Conservation (phyloP, 1,140 invertebrate species). For the Galleria mellonella region DNA sequence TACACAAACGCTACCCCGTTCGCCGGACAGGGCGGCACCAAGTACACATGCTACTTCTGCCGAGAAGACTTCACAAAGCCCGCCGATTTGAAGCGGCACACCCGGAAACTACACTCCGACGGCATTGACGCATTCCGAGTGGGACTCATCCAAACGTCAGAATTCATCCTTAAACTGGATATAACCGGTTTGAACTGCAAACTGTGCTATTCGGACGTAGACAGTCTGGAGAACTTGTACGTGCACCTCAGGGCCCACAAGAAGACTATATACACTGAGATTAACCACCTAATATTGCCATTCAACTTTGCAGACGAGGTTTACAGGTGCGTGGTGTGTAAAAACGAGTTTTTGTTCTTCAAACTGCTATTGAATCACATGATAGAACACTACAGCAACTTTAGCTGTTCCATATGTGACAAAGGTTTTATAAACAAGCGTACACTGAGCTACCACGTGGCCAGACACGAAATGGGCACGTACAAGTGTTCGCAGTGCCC, state of each 20-base stretch:
- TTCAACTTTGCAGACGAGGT: slow-evolving; percentile 26
- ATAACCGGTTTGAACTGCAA: slow-evolving; percentile 11
- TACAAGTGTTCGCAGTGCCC: slow-evolving; percentile 12
- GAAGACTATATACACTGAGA: slow-evolving; percentile 17
- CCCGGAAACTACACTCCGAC: background rate
- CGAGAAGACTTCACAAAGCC: background rate
- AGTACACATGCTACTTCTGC: slow-evolving; percentile 10
- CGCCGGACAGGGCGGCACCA: background rate
- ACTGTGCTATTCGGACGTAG: slow-evolving; percentile 1
- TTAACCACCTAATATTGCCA: slow-evolving; percentile 28
- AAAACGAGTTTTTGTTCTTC: slow-evolving; percentile 19
- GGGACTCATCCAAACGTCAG: background rate
- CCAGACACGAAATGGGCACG: slow-evolving; percentile 2
- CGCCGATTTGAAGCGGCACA: slow-evolving; percentile 4
- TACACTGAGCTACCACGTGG: background rate
- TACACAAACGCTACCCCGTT: slow-evolving; percentile 10
- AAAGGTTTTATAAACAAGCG: slow-evolving; percentile 10
- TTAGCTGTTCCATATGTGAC: slow-evolving; percentile 27
- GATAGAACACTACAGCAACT: slow-evolving; percentile 28
- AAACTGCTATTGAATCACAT: slow-evolving; percentile 31
- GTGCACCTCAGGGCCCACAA: slow-evolving; percentile 18
- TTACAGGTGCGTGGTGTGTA: slow-evolving; percentile 21
- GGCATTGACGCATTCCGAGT: background rate
- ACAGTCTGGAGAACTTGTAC: slow-evolving; percentile 18
- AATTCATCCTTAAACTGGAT: slow-evolving; percentile 4